A percentile compares a stretch with the other conserved stretches of the same genome.
Conservation (phyloP, 2,797 vertebrate species). For the Molothrus ater region DNA sequence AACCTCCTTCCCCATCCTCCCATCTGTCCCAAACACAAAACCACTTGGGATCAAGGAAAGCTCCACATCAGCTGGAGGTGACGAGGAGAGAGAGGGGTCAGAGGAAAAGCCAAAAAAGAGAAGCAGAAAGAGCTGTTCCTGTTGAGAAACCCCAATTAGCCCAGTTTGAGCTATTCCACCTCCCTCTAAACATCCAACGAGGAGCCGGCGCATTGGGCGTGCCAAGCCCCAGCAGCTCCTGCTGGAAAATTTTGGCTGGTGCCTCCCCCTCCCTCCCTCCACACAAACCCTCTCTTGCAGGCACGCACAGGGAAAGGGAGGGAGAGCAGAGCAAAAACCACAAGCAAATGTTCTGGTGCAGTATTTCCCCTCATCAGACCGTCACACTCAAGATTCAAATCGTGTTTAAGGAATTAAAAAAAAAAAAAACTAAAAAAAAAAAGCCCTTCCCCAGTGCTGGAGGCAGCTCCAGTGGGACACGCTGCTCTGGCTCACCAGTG, state of each 20-base stretch:
- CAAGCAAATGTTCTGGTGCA: constrained; percentile 51
- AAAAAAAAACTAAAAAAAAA: not conserved
- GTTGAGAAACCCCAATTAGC: not conserved
- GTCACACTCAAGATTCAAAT: not conserved
- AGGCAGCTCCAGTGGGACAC: not conserved
- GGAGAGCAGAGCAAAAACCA: constrained; percentile 29
- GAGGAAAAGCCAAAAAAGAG: not conserved
- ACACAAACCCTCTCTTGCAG: not conserved
- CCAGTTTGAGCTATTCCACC: not conserved
- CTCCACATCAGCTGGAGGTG: accelerated
- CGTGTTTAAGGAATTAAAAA: not conserved
- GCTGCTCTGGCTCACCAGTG: not conserved
- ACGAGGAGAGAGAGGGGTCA: not conserved
- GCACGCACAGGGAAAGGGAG: constrained; percentile 48
- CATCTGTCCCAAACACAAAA: too few species aligned
- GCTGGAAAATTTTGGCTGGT: constrained; percentile 24
- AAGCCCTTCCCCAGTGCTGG: not conserved
- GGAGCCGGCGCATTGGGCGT: accelerated
- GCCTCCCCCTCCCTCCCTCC: not conserved
- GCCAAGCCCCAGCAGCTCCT: not conserved
- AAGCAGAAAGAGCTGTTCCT: not conserved
- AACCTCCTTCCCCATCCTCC: too few species aligned
- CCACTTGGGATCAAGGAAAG: not conserved
- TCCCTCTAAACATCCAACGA: not conserved
- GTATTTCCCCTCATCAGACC: constrained; percentile 24